Evolutionary conservation across 2,888 invertebrate species (phyloP).

Genomic region (Emmelina monodactyla): DNA sequence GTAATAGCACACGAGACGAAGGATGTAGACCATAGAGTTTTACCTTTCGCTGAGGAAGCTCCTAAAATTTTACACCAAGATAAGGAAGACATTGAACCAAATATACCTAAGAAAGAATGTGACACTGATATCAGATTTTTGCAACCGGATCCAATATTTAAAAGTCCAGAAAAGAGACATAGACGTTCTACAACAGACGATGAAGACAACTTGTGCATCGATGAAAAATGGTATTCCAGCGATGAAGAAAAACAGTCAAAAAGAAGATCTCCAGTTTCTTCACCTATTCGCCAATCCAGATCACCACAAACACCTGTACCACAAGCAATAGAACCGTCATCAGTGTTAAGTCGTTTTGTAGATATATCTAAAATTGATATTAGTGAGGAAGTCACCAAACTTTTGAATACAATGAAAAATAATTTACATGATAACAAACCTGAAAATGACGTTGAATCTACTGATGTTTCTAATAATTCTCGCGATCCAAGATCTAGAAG

Average conservation of each 20-base stretch:
- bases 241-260: conserved; percentile 72
- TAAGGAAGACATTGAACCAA: conserved; percentile 23
- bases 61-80: conserved; percentile 24
- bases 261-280: conserved; percentile 41
- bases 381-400: conserved; percentile 74
- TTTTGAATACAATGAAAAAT: conserved; percentile 69
- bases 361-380: conserved; percentile 78
- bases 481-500: conserved; percentile 49
- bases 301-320: conserved; percentile 46
- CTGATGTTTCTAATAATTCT: conserved; percentile 26
- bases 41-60: conserved; percentile 45
- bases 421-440: conserved; percentile 43
- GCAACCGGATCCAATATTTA: conserved; percentile 52
- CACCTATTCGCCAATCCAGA: conserved; percentile 32
- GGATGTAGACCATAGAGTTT: conserved; percentile 58
- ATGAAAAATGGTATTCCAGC: conserved; percentile 81
- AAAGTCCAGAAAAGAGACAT: conserved; percentile 49
- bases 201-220: conserved; percentile 64
- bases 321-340: conserved; percentile 56
- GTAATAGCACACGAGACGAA: conserved; percentile 34
- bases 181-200: conserved; percentile 63
- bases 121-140: conserved; percentile 58
- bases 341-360: conserved; percentile 69
- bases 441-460: conserved; percentile 25
- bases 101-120: conserved; percentile 30